These are phyloP conservation scores for Protodeltote pygarga DNA, from an alignment of 2,888 invertebrate species.

Conservation along the genomic window DNA sequence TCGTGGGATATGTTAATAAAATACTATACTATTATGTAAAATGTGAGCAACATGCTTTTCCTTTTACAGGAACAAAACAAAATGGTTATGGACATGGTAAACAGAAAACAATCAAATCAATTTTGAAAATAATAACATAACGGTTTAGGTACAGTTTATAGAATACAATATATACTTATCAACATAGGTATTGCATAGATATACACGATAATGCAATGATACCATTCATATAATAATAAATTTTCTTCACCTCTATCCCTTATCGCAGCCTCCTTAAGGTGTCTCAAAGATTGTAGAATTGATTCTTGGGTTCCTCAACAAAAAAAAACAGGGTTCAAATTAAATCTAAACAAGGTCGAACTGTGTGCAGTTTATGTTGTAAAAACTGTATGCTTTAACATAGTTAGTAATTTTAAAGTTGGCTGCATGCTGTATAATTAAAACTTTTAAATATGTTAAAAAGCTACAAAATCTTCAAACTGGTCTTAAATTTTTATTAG, in stretches of 20 bases:
- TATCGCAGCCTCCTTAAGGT: slow-evolving; percentile 74
- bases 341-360: slow-evolving; percentile 52
- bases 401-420: slow-evolving; percentile 39
- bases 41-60: slow-evolving; percentile 35
- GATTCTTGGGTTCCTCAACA: slow-evolving; percentile 75
- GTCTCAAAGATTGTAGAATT: slow-evolving; percentile 74
- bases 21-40: not conserved
- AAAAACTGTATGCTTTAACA: slow-evolving; percentile 43
- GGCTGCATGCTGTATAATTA: slow-evolving; percentile 41
- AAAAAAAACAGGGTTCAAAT: slow-evolving; percentile 68
- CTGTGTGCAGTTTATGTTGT: slow-evolving; percentile 51
- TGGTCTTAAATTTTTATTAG: not conserved
- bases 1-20: slow-evolving; percentile 1
- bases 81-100: slow-evolving; percentile 20
- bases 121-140: slow-evolving; percentile 12
- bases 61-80: slow-evolving; percentile 25
- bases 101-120: slow-evolving; percentile 11
- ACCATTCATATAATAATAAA: slow-evolving; percentile 57
- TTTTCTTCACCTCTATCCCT: slow-evolving; percentile 70
- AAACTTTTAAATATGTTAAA: slow-evolving; percentile 25
- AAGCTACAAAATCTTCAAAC: slow-evolving; percentile 30
- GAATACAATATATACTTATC: slow-evolving; percentile 32
- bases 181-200: slow-evolving; percentile 41
- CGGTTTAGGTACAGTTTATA: slow-evolving; percentile 25
- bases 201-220: slow-evolving; percentile 48